Evolutionary conservation across 2,888 invertebrate genomes (phyloP), one percentile per base, ranked within the genome.

Genomic region (Byasa hedistus): DNA sequence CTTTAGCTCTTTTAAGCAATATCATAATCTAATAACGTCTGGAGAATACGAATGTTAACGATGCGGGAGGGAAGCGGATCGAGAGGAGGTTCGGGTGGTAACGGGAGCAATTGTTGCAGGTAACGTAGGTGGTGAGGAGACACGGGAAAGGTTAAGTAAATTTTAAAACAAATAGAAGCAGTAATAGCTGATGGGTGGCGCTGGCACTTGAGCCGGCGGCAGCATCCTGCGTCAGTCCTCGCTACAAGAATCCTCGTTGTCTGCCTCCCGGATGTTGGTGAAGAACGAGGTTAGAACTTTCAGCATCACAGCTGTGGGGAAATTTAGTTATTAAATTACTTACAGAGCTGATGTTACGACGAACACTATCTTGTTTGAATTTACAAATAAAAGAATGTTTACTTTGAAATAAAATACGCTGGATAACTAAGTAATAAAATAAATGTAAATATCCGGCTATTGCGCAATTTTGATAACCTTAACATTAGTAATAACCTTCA

Each of bases 281-380:
- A 95, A 95, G 91, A 96, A 95, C 72, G 94, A 94, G 66, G 94
- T 94, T 70, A 96, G 92, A 75, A 95, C 94, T 83, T 94, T 94
- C 75, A 95, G 83, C 76, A 96, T 95, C 55, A 96, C 94, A 73
- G 95, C 95, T 94, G 76, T 52, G 71, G 70, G 44, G 27, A 32
- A 48, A 52, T 64, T n/a, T n/a, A n/a, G n/a, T n/a, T n/a, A n/a
- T n/a, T n/a, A n/a, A n/a, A n/a, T n/a, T n/a, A n/a, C n/a, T n/a
- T n/a, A n/a, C n/a, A n/a, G n/a, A n/a, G n/a, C n/a, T n/a, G n/a
- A n/a, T n/a, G n/a, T n/a, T n/a, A n/a, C n/a, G n/a, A n/a, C n/a
- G n/a, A n/a, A n/a, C n/a, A n/a, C n/a, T n/a, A n/a, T n/a, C n/a
- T n/a, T n/a, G n/a, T n/a, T n/a, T n/a, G n/a, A n/a, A n/a, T n/a